Base-by-base conservation (phyloP, 2,888 invertebrate species). In the Chrysina gloriosa region DNA sequence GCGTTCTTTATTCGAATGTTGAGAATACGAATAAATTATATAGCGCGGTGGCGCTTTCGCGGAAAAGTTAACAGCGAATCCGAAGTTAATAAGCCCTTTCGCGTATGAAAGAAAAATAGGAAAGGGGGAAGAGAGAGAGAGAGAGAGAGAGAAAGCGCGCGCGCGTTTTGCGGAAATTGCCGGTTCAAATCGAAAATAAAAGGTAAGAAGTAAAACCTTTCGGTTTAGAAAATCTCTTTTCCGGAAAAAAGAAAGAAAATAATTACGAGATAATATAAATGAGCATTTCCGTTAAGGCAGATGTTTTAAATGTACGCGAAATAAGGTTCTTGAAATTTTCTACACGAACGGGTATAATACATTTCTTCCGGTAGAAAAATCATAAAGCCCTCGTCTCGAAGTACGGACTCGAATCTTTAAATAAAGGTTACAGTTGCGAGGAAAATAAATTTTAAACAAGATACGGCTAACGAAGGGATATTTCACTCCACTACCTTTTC, bases 41-140 rank as follows among this genome's bases (percentile, higher is more conserved):
- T 54, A 54, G n/a, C 31, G 54, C 54, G 3, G 34, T n/a, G 34
- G 34, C 31, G 54, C 21, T 54, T 54, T 9, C 21, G n/a, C n/a
- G n/a, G 54, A 16, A 34, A 54, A 54, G 54, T 31, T 54, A 54
- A 54, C 31, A 31, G 31, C 54, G 54, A 16, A 54, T 54, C 54
- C 34, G 23, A 54, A 54, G 54, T 34, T 54, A 54, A 54, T 54
- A 54, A 54, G 54, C 34, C 21, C 54, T 19, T 31, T 54, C 54
- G 34, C 34, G 54, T 54, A 31, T 54, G 31, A 19, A 34, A 19
- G 54, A 34, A 34, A 54, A 54, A 31, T 54, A 54, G 34, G 27
- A 54, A 14, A 34, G 19, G 34, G 11, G 34, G 34, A 54, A 54
- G 16, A 34, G 19, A 21, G 11, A 54, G 34, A 54, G n/a, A n/a